A percentile compares a stretch with the other conserved stretches of the same genome.
These are phyloP conservation scores for Machimus atricapillus DNA, from an alignment of 2,888 invertebrate species.

Conservation along the genomic window DNA sequence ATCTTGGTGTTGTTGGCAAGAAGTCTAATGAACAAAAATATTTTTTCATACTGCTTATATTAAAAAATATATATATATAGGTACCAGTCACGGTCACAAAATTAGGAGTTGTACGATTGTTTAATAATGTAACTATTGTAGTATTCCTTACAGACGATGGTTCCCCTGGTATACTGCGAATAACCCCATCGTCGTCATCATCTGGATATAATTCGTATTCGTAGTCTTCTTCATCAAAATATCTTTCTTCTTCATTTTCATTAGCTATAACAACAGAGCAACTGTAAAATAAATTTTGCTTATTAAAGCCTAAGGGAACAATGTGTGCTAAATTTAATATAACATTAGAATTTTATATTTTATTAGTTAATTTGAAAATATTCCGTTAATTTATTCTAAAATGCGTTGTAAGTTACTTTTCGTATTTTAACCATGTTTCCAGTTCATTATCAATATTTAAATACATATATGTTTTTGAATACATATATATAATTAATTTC, in stretches of 20 bases:
- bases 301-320: background rate
- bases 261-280: background rate
- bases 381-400: too few species aligned
- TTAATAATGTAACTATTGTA: background rate
- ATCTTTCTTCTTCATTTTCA: conserved; percentile 6
- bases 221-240: conserved; percentile 51
- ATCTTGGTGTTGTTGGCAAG: conserved; percentile 53
- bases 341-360: too few species aligned
- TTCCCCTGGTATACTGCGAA: conserved; percentile 40
- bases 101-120: background rate
- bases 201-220: conserved; percentile 51
- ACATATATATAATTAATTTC: too few species aligned
- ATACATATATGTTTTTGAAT: too few species aligned
- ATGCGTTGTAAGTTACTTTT: too few species aligned
- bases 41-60: background rate
- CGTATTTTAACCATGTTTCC: too few species aligned
- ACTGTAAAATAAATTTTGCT: background rate
- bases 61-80: background rate
- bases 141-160: background rate
- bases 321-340: background rate
- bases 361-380: too few species aligned
- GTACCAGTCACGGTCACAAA: background rate
- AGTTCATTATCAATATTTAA: too few species aligned
- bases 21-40: background rate
- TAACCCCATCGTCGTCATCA: conserved; percentile 13